Conservation (phyloP, 2,888 invertebrate species). For the Melinaea marsaeus region DNA sequence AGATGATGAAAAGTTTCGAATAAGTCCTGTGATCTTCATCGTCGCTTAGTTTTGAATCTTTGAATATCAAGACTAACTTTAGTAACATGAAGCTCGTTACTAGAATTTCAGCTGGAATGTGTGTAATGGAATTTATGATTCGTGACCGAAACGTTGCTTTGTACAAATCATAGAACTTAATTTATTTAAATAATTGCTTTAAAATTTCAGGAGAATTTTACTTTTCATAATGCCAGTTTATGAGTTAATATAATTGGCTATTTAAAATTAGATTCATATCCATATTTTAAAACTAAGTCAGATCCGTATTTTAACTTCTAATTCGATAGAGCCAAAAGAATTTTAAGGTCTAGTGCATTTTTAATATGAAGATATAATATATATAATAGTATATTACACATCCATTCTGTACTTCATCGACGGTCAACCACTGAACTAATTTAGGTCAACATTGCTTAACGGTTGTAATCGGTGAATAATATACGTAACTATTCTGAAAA, state of each 20-base stretch:
- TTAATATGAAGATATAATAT: background rate
- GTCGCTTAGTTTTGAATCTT: conserved; percentile 2
- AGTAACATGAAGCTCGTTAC: background rate
- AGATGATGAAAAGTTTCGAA: conserved; percentile 21
- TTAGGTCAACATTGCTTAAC: conserved; percentile 4
- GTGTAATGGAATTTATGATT: background rate
- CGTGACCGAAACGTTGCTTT: too few relatives aligned
- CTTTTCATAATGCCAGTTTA: too few relatives aligned
- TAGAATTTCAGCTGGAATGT: background rate
- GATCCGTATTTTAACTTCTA: too few relatives aligned
- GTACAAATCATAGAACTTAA: too few relatives aligned
- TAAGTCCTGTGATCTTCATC: conserved; percentile 20
- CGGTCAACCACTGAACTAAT: background rate
- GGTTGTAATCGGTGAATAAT: background rate
- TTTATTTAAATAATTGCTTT: too few relatives aligned
- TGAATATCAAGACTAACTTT: too few relatives aligned
- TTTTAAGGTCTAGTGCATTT: background rate
- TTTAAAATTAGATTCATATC: too few relatives aligned
- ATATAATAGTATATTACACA: background rate
- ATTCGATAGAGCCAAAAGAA: background rate
- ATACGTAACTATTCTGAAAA: too few relatives aligned
- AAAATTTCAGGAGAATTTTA: too few relatives aligned
- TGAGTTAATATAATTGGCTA: too few relatives aligned
- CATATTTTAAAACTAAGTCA: too few relatives aligned
- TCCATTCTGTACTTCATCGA: background rate